Base-by-base conservation (phyloP, 2,888 invertebrate species). In the Mythimna albipuncta region DNA sequence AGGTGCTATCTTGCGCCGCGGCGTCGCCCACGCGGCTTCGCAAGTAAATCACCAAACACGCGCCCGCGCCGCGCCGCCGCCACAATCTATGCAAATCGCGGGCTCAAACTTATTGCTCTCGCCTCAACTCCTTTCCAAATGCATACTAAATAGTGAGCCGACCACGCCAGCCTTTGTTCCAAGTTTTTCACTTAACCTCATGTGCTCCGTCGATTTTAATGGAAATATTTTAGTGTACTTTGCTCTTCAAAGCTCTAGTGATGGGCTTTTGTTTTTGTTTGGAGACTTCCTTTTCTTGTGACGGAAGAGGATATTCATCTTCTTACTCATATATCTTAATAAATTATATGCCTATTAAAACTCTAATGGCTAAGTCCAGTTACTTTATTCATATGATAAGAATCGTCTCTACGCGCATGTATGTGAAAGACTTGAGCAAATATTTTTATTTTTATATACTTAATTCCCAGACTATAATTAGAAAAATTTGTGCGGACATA, bases 11-110 rank as follows among this genome's bases (percentile, higher is more conserved):
- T 84, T 78, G 81, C 61, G 38, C 21, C 61, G 41, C 61, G 61
- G 59, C 76, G 81, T 87, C 88, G 85, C 88, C 88, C 88, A 87
- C 89, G 88, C 91, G 86, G 87, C 86, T 86, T 85, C 86, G 81
- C 83, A 80, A 91, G 92, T 94, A 94, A 93, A 94, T 95, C 94
- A 93, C 93, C 92, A 89, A 93, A 94, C 91, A 86, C 87, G 87
- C 85, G 87, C 79, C 84, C 87, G 88, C 80, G 64, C 65, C 86
- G 83, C 84, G 81, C 81, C 83, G 81, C 79, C 85, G 87, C 90
- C 91, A 91, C 95, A 96, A 96, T 96, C 95, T 96, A 96, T 96
- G 96, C 95, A 96, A 96, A 96, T 96, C 93, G 92, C 91, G 87
- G 87, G 88, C 92, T 93, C 93, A 93, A 94, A 96, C 94, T 96